Percentiles rank a stretch among this genome's conserved stretches.
Evolutionary conservation across 2,888 invertebrate species (phyloP).

Genomic region (Coecobrya sp.): DNA sequence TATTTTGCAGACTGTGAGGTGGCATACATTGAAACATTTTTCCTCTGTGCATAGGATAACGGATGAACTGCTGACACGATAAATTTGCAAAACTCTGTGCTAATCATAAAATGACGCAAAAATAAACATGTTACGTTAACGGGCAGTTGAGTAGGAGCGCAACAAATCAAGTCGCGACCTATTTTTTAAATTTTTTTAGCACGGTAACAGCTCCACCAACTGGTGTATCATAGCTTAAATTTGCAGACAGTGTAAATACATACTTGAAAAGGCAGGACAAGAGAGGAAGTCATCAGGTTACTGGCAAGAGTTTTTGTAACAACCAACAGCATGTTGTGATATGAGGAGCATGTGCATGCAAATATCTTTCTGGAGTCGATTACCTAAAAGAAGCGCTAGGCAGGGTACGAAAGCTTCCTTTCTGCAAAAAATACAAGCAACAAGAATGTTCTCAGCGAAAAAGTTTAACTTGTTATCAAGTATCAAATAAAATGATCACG

Average conservation of each 20-base stretch:
- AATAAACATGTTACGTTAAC: constrained; percentile 72
- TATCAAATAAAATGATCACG: constrained; percentile 45
- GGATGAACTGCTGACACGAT: constrained; percentile 69
- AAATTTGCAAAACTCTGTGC: constrained; percentile 63
- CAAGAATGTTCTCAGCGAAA: not conserved
- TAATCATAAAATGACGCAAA: constrained; percentile 72
- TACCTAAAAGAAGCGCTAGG: not conserved
- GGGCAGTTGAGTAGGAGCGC: constrained; percentile 47
- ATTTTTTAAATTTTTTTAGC: constrained; percentile 38
- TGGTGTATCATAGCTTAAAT: not conserved
- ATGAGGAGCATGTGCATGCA: constrained; percentile 8
- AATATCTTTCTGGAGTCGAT: constrained; percentile 32
- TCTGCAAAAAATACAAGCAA: not conserved
- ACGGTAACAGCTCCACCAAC: not conserved
- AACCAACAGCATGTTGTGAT: not conserved
- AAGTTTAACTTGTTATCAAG: constrained; percentile 16
- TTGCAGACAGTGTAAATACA: not conserved
- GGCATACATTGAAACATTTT: not conserved
- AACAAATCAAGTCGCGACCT: constrained; percentile 66
- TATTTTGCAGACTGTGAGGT: not conserved
- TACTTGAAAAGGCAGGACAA: constrained; percentile 19
- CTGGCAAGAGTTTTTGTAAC: not conserved
- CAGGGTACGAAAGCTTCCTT: not conserved
- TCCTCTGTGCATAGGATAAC: constrained; percentile 19
- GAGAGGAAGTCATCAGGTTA: not conserved